Evolutionary conservation across 2,113 vertebrate species (phyloP).

Genomic region (Elephas maximus): DNA sequence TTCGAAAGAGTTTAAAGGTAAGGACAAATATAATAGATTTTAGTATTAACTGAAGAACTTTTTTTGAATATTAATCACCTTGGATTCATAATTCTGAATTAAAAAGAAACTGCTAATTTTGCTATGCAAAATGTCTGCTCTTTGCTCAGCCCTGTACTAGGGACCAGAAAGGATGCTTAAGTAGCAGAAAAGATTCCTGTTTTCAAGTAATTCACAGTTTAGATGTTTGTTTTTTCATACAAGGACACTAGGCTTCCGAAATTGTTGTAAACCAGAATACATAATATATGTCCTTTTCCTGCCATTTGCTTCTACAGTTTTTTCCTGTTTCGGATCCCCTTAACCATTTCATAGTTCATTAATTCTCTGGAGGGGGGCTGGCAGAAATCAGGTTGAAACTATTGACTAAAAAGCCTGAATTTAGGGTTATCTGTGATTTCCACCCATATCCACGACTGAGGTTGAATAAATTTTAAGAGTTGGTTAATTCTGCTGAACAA

Average conservation of each 20-base stretch:
- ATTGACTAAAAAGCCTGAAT: neutral
- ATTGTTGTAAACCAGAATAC: neutral
- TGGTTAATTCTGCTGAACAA: neutral
- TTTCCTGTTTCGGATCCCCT: neutral
- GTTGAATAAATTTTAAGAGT: neutral
- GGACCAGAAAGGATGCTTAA: neutral
- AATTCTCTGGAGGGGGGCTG: neutral
- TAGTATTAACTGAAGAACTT: neutral
- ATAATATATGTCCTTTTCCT: too few relatives aligned
- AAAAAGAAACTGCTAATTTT: neutral
- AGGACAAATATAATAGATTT: conserved; percentile 10
- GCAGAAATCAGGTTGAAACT: neutral
- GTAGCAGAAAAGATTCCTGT: neutral
- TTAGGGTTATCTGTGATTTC: neutral
- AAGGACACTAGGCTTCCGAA: neutral
- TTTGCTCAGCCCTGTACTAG: neutral
- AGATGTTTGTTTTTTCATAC: neutral
- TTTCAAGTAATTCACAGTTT: neutral
- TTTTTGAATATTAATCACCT: too few relatives aligned
- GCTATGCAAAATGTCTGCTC: neutral
- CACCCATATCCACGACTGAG: neutral
- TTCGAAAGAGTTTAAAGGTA: conserved; percentile 87
- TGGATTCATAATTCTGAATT: neutral
- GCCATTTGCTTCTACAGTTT: neutral
- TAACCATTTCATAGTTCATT: neutral